A percentile compares a stretch with the other conserved stretches of the same genome.
These are phyloP conservation scores for Decapterus maruadsi DNA, from an alignment of 2,797 vertebrate species.

Conservation along the genomic window DNA sequence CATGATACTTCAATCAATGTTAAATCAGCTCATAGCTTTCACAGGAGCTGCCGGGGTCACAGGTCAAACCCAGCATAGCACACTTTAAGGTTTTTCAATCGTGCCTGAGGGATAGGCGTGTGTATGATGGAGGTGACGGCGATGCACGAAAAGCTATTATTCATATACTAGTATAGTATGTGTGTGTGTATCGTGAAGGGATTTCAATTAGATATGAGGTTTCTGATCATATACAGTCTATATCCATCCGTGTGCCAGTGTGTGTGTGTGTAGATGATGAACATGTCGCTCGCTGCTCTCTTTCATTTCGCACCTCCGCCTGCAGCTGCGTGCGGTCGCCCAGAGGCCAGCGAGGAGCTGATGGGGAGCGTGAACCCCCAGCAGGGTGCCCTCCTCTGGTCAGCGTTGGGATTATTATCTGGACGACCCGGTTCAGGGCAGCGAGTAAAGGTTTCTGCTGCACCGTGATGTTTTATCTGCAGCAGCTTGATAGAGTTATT, in stretches of 20 bases:
- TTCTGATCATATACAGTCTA: neutral
- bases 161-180: neutral
- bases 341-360: conserved; percentile 20
- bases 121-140: neutral
- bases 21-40: conserved; percentile 38
- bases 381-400: conserved; percentile 41
- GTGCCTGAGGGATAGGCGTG: neutral
- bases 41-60: neutral
- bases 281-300: neutral
- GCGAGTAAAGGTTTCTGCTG: conserved; percentile 11
- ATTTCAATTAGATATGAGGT: conserved; percentile 16
- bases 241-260: conserved; percentile 7
- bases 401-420: conserved; percentile 24
- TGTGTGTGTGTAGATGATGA: neutral
- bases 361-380: conserved; percentile 43
- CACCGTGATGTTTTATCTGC: conserved; percentile 1
- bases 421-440: neutral
- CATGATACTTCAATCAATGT: conserved; percentile 33
- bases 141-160: neutral
- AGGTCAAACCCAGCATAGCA: conserved; percentile 6
- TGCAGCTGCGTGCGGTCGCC: conserved; percentile 32
- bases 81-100: conserved; percentile 29
- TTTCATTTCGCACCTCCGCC: neutral
- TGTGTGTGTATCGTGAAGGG: neutral
- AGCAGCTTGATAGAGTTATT: conserved; percentile 20